A percentile compares a stretch with the other conserved stretches of the same genome.
Conservation (phyloP, 2,797 vertebrate genomes). For the Botia almorhae region DNA sequence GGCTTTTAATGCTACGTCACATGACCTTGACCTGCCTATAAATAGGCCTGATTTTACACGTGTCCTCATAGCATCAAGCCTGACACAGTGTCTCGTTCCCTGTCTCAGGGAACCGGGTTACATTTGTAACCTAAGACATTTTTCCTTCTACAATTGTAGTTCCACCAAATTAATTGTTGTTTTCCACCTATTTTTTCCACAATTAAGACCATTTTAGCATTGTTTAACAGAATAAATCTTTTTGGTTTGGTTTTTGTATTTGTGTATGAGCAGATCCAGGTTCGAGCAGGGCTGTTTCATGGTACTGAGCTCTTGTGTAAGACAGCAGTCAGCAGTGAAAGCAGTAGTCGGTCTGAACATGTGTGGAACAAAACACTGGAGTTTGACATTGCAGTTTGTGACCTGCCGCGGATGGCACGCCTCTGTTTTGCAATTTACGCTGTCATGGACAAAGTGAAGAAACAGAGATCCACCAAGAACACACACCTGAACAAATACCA, state of each 20-base stretch:
- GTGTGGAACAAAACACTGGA: conserved; percentile 89
- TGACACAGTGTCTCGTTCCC: too few species aligned
- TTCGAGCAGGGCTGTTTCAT: conserved; percentile 96
- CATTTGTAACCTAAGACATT: too few species aligned
- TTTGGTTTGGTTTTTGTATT: background rate
- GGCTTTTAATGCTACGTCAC: too few species aligned
- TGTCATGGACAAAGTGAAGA: conserved; percentile 95
- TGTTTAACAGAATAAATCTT: too few species aligned
- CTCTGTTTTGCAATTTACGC: conserved; percentile 96
- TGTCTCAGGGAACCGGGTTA: too few species aligned
- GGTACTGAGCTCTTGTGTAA: conserved; percentile 96
- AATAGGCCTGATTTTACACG: too few species aligned
- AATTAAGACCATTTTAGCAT: too few species aligned
- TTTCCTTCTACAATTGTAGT: too few species aligned
- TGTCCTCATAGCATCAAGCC: too few species aligned
- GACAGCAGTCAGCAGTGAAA: conserved; percentile 89
- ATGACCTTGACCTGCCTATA: too few species aligned
- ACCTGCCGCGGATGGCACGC: conserved; percentile 96
- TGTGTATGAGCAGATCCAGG: conserved; percentile 84
- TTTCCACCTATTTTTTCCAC: too few species aligned
- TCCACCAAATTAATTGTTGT: too few species aligned
- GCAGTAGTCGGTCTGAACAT: conserved; percentile 89
- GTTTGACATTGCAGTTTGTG: conserved; percentile 91
- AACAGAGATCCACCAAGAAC: conserved; percentile 91
- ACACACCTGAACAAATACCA: conserved; percentile 89